A percentile compares a stretch with the other conserved stretches of the same genome.
Evolutionary conservation across 2,797 vertebrate species (phyloP).

Genomic region (Triplophysa bombifrons): DNA sequence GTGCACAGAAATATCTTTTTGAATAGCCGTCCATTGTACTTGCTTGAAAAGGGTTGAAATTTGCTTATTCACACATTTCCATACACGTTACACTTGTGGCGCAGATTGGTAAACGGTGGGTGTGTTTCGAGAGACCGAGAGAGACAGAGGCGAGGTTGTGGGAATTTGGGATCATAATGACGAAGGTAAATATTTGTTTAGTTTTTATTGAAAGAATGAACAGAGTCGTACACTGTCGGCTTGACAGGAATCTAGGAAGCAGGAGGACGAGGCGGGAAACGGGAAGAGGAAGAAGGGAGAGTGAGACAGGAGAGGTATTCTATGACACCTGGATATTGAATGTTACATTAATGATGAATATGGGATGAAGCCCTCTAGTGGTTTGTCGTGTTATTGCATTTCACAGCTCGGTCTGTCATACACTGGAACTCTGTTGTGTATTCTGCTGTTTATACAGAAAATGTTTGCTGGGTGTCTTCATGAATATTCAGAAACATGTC

Average conservation of each 20-base stretch:
- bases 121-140: slow-evolving; percentile 1
- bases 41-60: neutral
- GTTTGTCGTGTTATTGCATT: neutral
- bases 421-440: slow-evolving; percentile 2
- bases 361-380: slow-evolving; percentile 28
- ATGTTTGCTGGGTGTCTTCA: slow-evolving; percentile 31
- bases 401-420: neutral
- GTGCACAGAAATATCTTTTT: too few species aligned
- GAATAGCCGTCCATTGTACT: too few species aligned
- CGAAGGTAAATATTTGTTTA: slow-evolving; percentile 79
- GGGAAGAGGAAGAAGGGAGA: neutral
- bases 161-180: slow-evolving; percentile 75
- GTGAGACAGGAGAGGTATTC: neutral
- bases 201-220: slow-evolving; percentile 76
- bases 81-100: slow-evolving; percentile 1
- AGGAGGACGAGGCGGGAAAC: slow-evolving; percentile 67
- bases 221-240: slow-evolving; percentile 75
- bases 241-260: slow-evolving; percentile 74
- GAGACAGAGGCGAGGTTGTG: slow-evolving; percentile 43
- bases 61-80: neutral
- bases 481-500: slow-evolving; percentile 27
- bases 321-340: neutral
- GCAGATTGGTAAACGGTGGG: neutral
- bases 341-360: slow-evolving; percentile 17
- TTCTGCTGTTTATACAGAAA: slow-evolving; percentile 31